Conservation (phyloP, 2,888 invertebrate species). For the Esperia sulphurella region DNA sequence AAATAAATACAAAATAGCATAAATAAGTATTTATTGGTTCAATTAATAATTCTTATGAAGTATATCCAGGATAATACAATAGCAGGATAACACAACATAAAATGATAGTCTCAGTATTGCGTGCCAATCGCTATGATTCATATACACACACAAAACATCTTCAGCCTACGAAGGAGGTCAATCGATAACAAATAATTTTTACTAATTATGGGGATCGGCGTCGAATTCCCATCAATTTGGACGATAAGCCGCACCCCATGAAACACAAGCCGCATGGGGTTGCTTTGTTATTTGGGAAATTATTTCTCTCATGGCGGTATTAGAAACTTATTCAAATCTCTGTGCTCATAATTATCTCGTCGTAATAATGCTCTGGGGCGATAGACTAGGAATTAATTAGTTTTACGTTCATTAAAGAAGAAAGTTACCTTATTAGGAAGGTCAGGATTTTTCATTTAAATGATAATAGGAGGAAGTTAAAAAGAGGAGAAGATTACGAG, state of each 20-base stretch:
- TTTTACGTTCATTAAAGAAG: no score
- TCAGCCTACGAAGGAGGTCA: conserved; percentile 12
- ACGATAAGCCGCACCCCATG: conserved; percentile 15
- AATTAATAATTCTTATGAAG: no score
- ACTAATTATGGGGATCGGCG: conserved; percentile 24
- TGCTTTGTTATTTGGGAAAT: conserved; percentile 1
- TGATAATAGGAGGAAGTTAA: no score
- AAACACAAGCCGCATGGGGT: conserved; percentile 19
- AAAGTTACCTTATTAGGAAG: no score
- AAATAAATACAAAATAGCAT: no score
- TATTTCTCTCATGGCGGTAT: conserved; percentile 1
- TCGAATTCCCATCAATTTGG: conserved; percentile 25
- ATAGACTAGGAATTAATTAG: no score
- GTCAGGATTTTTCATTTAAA: no score
- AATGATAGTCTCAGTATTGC: background rate
- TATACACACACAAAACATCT: background rate
- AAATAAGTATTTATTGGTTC: no score
- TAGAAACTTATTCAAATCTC: conserved; percentile 1
- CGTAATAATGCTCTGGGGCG: background rate
- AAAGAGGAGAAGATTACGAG: no score
- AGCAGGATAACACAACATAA: no score
- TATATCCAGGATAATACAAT: no score
- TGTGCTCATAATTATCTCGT: background rate
- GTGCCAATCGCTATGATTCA: background rate
- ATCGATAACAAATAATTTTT: conserved; percentile 21